Percentiles rank a stretch among this genome's conserved stretches.
phyloP scores from a whole-genome alignment of 1,140 invertebrate species.

The Schlechtendalia chinensis region DNA sequence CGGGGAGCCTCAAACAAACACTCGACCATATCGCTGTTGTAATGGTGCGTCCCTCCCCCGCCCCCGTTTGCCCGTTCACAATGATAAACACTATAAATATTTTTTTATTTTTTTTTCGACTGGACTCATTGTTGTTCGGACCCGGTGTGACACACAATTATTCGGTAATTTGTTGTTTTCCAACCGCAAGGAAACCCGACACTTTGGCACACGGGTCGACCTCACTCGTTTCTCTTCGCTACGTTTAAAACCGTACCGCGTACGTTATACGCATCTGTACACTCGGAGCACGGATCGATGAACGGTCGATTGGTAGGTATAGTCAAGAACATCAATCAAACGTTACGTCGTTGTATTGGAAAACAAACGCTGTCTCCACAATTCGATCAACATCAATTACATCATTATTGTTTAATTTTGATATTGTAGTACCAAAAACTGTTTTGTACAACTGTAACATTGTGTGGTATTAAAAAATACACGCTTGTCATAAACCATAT shows the following conservation, averaged over 20 bases:
- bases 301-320: background rate
- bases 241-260: background rate
- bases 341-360: too few species aligned
- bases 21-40: background rate
- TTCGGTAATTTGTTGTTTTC: conserved; percentile 21
- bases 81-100: background rate
- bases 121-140: background rate
- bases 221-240: background rate
- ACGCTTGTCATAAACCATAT: too few species aligned
- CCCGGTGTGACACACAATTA: conserved; percentile 16
- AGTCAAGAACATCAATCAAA: too few species aligned
- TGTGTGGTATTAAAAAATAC: too few species aligned
- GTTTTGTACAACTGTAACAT: too few species aligned
- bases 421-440: too few species aligned
- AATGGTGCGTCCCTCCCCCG: background rate
- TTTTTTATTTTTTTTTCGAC: background rate
- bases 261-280: background rate
- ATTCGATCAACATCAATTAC: too few species aligned
- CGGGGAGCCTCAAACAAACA: conserved; percentile 1
- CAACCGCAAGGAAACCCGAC: conserved; percentile 12
- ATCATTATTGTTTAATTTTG: too few species aligned
- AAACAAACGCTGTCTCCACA: too few species aligned
- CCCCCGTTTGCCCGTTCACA: background rate
- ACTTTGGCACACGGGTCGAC: conserved; percentile 32
- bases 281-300: background rate